Base-by-base conservation (phyloP, 2,888 invertebrate species). In the Heliconius hortense region DNA sequence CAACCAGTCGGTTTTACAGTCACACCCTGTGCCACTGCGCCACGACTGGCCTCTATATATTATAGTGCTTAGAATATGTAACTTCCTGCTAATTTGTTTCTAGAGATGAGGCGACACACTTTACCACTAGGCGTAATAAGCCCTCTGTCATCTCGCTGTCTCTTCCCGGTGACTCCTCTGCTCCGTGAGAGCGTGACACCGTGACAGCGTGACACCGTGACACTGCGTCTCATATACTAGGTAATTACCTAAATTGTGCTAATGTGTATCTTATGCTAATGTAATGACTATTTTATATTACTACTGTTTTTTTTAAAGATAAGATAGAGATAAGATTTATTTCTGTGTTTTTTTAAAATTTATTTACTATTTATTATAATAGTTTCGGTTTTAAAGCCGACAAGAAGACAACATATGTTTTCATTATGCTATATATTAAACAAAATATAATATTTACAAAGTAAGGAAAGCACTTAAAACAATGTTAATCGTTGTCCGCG, bases 391-490 rank as follows among this genome's bases (percentile, higher is more conserved):
- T 31, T 31, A 31, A 31, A 31, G 53, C 15, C 53, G 53, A 5
- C 53, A 15, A 18, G 4, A 18, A 13, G 3, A 7, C 43, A 43
- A 43, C 15, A 21, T 53, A 53, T 26, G 15, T 60, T 26, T 1
- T 8, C 18, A 62, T 62, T 28, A 15, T 62, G 5, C 18, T 62
- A 15, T 21, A 31, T 63, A 63, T 53, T 15, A 56, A 18, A 35
- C 31, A 62, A 10, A 21, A 21, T 8, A 21, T 8, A 21, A 63
- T 31, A 63, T 31, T 64, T 26, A 64, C 5, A 21, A 31, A 31
- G 64, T 53, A 53, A 28, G 28, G 28, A 68, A 53, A 68, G 28
- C 68, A 68, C 68, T 53, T 68, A 53, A 68, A 68, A 68, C 28
- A 53, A 26, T 67, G 26, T 67, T 31, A 53, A 28, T 21, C 68